phyloP scores from a whole-genome alignment of 1,140 invertebrate species.

The Pinna nobilis region DNA sequence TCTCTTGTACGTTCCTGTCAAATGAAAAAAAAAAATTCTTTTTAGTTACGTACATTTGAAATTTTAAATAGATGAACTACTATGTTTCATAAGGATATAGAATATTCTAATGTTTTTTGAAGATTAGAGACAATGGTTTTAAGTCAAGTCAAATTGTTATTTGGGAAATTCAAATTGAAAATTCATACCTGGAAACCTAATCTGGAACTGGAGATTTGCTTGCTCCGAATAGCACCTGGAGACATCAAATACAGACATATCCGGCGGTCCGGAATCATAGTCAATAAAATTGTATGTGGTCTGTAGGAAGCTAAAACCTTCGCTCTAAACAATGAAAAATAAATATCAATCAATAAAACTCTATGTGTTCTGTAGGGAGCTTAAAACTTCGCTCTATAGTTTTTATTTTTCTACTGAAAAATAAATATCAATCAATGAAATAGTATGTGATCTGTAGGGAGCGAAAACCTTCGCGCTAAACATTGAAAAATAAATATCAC shows the following conservation, averaged over 20 bases:
- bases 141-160: neutral
- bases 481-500: too few species aligned
- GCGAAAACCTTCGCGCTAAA: too few species aligned
- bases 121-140: neutral
- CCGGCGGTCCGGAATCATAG: constrained; percentile 49
- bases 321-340: constrained; percentile 44
- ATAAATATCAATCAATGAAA: too few species aligned
- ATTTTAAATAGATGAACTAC: neutral
- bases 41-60: too few species aligned
- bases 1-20: constrained; percentile 1
- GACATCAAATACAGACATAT: constrained; percentile 53
- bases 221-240: constrained; percentile 53
- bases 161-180: neutral
- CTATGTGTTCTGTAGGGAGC: neutral
- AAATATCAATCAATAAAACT: neutral
- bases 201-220: constrained; percentile 49
- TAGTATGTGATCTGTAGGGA: too few species aligned
- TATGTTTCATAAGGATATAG: neutral
- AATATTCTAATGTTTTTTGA: neutral
- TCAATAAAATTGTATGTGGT: constrained; percentile 56
- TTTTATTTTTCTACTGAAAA: too few species aligned
- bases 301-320: neutral
- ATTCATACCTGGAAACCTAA: constrained; percentile 53
- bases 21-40: too few species aligned
- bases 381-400: too few species aligned